Conservation (phyloP, 2,113 vertebrate genomes). For the Glareola pratincola region DNA sequence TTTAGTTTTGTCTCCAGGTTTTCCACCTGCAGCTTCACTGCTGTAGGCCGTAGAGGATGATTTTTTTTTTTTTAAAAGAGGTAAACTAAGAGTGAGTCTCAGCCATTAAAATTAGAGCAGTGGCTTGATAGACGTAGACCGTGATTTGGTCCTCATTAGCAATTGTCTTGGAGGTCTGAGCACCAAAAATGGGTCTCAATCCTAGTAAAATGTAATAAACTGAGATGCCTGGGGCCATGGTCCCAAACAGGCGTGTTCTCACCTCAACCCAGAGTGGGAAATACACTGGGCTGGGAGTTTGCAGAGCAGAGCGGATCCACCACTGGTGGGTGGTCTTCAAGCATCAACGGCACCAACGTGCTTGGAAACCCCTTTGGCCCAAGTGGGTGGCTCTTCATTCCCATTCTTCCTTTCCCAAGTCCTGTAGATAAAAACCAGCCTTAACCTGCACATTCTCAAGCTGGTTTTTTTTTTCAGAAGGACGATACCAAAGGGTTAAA, state of each 20-base stretch:
- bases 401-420: background rate
- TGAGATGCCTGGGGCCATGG: background rate
- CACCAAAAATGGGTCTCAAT: too few species aligned
- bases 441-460: rapidly evolving
- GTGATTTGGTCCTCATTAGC: background rate
- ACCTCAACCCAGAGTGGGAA: background rate
- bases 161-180: background rate
- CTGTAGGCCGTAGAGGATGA: background rate
- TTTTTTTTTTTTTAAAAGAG: background rate
- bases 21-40: background rate
- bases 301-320: rapidly evolving
- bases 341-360: rapidly evolving
- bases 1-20: background rate
- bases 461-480: background rate
- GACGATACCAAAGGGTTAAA: background rate
- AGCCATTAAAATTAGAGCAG: background rate
- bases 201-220: background rate
- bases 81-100: background rate
- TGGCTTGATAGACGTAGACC: rapidly evolving
- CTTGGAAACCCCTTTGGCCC: background rate
- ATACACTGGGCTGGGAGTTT: background rate
- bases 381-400: background rate
- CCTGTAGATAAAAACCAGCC: background rate
- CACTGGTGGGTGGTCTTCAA: background rate
- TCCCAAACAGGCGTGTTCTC: background rate